Conservation (phyloP, 2,888 invertebrate species). For the Ophioninae sp. region DNA sequence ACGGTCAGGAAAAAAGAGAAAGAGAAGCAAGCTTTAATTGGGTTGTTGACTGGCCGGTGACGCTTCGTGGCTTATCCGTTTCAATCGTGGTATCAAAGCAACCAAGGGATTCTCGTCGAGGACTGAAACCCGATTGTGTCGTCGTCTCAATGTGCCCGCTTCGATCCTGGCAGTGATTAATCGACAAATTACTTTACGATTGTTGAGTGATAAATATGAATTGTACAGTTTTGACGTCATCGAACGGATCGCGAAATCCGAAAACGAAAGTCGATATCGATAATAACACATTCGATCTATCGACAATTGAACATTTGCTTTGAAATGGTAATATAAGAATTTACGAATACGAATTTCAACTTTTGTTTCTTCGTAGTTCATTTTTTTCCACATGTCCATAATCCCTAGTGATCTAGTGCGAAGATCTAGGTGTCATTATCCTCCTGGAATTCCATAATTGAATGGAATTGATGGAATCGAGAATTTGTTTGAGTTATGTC, state of each 20-base stretch:
- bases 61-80: constrained; percentile 18
- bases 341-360: background rate
- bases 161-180: background rate
- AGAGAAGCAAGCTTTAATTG: constrained; percentile 93
- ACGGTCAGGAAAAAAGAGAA: constrained; percentile 97
- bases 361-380: background rate
- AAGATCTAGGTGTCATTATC: too few relatives aligned
- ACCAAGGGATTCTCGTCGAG: background rate
- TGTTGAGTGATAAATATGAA: background rate
- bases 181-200: background rate
- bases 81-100: background rate
- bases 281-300: background rate
- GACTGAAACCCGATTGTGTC: constrained; percentile 3
- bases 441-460: too few relatives aligned
- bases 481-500: too few relatives aligned
- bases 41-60: constrained; percentile 85
- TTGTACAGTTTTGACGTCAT: constrained; percentile 37
- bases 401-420: too few relatives aligned
- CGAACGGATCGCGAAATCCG: background rate
- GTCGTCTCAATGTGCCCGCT: background rate
- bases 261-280: background rate
- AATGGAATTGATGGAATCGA: too few relatives aligned
- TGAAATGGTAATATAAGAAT: background rate
- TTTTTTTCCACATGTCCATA: too few relatives aligned
- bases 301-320: background rate